phyloP scores from a whole-genome alignment of 2,113 vertebrate genomes.

The Prinia subflava region DNA sequence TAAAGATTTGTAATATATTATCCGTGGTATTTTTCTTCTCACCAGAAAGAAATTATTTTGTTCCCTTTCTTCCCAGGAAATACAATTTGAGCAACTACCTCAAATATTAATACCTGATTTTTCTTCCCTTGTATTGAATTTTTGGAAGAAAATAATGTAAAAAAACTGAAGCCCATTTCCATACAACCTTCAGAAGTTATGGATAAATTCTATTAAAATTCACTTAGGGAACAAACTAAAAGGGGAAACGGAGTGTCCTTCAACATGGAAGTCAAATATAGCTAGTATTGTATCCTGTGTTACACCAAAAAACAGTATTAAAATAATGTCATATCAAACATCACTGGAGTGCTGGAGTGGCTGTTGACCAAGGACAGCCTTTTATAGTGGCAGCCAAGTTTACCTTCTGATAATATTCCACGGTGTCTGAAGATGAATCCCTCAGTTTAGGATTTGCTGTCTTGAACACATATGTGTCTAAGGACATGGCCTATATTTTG shows the following conservation, averaged over 20 bases:
- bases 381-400: background rate
- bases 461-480: background rate
- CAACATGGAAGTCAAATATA: background rate
- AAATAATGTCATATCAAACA: background rate
- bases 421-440: background rate
- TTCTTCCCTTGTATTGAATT: background rate
- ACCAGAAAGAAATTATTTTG: background rate
- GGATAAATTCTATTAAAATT: background rate
- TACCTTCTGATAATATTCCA: background rate
- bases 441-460: background rate
- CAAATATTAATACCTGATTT: background rate
- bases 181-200: background rate
- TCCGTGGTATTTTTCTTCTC: rapidly evolving
- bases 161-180: background rate
- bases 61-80: background rate
- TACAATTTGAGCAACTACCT: background rate
- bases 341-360: background rate
- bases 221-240: background rate
- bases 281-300: background rate
- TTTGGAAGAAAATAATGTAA: background rate
- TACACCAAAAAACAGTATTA: background rate
- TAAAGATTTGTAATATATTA: background rate
- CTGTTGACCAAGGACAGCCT: background rate
- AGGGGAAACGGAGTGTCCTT: background rate
- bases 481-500: background rate